Percentiles rank a stretch among this genome's conserved stretches.
Evolutionary conservation across 2,888 invertebrate genomes (phyloP).

Genomic region (Nycteola revayana): DNA sequence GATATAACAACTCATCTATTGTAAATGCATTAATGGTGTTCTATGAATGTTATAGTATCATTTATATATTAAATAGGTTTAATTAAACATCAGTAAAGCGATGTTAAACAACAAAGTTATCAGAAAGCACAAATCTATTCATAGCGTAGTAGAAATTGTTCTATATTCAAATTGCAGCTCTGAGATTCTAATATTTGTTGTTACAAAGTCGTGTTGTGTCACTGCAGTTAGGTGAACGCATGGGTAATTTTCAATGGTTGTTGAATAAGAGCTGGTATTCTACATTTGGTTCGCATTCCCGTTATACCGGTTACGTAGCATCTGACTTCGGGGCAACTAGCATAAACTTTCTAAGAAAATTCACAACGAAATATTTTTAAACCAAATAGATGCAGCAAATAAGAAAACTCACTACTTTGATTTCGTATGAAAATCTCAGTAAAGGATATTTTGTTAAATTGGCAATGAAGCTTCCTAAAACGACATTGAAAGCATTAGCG

Average conservation of each 20-base stretch:
- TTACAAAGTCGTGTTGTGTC: slow-evolving; percentile 25
- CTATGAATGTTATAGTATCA: too few relatives aligned
- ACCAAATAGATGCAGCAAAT: slow-evolving; percentile 56
- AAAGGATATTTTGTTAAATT: background rate
- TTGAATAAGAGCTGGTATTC: slow-evolving; percentile 42
- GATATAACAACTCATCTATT: too few relatives aligned
- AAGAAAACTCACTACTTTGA: slow-evolving; percentile 27
- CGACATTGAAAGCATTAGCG: background rate
- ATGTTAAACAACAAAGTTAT: too few relatives aligned
- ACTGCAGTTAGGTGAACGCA: slow-evolving; percentile 35
- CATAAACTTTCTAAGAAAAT: slow-evolving; percentile 65
- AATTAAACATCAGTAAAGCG: too few relatives aligned
- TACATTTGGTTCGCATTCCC: slow-evolving; percentile 44
- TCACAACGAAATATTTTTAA: slow-evolving; percentile 60
- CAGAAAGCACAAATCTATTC: background rate
- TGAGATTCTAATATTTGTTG: slow-evolving; percentile 27
- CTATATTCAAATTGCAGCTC: slow-evolving; percentile 7
- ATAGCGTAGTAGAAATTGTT: slow-evolving; percentile 11
- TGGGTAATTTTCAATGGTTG: slow-evolving; percentile 48
- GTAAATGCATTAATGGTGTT: too few relatives aligned
- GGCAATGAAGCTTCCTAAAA: background rate
- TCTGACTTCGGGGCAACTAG: slow-evolving; percentile 64
- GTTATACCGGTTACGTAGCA: slow-evolving; percentile 52
- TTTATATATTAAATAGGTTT: too few relatives aligned
- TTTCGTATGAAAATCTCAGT: background rate